Conservation (phyloP, 2,888 invertebrate species). For the Epicampocera succincta region DNA sequence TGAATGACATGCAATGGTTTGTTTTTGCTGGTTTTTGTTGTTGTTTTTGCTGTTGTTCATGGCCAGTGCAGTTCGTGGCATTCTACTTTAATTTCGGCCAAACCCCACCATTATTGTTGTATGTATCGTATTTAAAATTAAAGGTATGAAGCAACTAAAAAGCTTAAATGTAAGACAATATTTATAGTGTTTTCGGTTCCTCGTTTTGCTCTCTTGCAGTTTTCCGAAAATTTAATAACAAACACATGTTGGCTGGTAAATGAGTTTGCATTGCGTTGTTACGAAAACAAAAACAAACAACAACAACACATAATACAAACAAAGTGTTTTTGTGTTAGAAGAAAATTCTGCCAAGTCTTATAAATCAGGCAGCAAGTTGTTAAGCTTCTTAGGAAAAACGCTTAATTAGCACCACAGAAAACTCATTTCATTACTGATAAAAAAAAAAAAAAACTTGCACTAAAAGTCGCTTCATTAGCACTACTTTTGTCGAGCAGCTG, state of each 20-base stretch:
- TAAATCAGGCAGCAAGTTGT: too few relatives aligned
- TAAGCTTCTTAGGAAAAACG: too few relatives aligned
- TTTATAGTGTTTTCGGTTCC: constrained; percentile 9
- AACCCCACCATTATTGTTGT: constrained; percentile 53
- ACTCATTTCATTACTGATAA: too few relatives aligned
- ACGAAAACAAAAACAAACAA: neutral
- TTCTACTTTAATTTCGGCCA: constrained; percentile 20
- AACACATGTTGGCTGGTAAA: constrained; percentile 26
- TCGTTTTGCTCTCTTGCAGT: neutral
- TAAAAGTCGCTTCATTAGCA: neutral
- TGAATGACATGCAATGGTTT: constrained; percentile 61
- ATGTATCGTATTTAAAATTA: constrained; percentile 23
- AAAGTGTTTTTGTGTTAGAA: neutral
- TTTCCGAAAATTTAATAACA: neutral
- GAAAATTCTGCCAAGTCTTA: too few relatives aligned
- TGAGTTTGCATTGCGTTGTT: constrained; percentile 19
- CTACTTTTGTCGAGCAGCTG: neutral
- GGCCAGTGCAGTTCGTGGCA: constrained; percentile 3
- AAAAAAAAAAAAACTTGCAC: too few relatives aligned
- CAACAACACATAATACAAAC: neutral
- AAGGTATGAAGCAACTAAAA: constrained; percentile 43
- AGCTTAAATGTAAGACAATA: constrained; percentile 38
- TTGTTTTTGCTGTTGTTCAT: neutral
- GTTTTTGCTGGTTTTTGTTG: neutral
- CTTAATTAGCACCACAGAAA: too few relatives aligned